Percentiles rank a stretch among this genome's conserved stretches.
Conservation (phyloP, 2,888 invertebrate genomes). For the Isoperla grammatica region DNA sequence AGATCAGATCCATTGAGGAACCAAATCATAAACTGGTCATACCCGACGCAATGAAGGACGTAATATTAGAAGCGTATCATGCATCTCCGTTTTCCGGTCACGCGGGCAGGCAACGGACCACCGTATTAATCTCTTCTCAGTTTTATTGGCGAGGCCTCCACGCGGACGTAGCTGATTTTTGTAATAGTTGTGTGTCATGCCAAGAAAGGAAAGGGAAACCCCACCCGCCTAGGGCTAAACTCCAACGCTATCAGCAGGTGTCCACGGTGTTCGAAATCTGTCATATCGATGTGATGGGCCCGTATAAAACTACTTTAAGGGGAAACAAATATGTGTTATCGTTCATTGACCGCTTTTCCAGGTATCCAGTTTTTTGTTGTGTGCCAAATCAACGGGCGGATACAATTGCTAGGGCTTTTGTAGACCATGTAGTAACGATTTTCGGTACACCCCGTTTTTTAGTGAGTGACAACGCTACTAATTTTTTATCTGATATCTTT, state of each 20-base stretch:
- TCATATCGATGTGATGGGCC: conserved; percentile 5
- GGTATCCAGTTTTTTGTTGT: neutral
- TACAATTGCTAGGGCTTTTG: neutral
- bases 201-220: conserved; percentile 11
- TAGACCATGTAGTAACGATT: neutral
- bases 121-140: too few relatives aligned
- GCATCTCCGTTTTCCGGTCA: too few relatives aligned
- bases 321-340: neutral
- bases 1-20: too few relatives aligned
- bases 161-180: too few relatives aligned
- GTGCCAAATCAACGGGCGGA: neutral
- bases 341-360: neutral
- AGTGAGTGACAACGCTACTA: neutral
- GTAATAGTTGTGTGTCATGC: too few relatives aligned
- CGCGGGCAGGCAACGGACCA: too few relatives aligned
- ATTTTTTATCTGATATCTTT: neutral
- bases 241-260: conserved; percentile 12
- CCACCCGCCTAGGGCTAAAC: conserved; percentile 9
- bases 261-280: conserved; percentile 7
- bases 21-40: too few relatives aligned
- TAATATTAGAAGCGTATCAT: too few relatives aligned
- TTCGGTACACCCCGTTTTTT: neutral
- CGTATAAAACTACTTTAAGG: neutral
- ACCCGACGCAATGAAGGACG: too few relatives aligned
- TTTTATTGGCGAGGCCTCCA: too few relatives aligned